phyloP scores from a whole-genome alignment of 2,113 vertebrate genomes.

The Passer montanus region DNA sequence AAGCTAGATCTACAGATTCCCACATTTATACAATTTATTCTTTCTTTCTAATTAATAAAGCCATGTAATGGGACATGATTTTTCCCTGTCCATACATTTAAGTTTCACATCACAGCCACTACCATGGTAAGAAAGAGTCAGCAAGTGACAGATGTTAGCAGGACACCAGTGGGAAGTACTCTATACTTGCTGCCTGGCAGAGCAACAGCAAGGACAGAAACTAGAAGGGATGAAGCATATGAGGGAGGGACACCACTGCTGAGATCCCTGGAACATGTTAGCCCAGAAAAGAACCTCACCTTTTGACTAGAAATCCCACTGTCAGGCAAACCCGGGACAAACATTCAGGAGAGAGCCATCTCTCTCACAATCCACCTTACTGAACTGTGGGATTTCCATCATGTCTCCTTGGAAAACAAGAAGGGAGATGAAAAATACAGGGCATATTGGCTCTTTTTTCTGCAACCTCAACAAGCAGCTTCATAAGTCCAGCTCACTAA shows the following conservation, averaged over 20 bases:
- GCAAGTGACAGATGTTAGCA: background rate
- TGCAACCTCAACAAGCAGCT: background rate
- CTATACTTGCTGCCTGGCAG: background rate
- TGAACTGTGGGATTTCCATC: background rate
- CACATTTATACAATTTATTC: background rate
- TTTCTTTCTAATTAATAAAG: background rate
- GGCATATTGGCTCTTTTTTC: background rate
- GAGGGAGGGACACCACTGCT: fast-evolving
- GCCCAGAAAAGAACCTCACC: background rate
- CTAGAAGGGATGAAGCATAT: background rate
- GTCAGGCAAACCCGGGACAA: background rate
- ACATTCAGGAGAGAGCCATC: background rate
- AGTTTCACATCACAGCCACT: background rate
- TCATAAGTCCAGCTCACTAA: background rate
- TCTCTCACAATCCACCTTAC: background rate
- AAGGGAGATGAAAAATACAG: background rate
- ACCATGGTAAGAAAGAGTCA: background rate
- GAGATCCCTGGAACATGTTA: background rate
- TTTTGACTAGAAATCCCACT: background rate
- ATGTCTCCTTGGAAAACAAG: background rate
- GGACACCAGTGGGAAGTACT: background rate
- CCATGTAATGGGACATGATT: background rate
- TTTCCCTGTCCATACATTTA: background rate
- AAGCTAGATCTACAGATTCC: background rate
- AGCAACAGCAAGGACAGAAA: background rate